phyloP scores from a whole-genome alignment of 2,797 vertebrate genomes.

The Enteromius radiatus region DNA sequence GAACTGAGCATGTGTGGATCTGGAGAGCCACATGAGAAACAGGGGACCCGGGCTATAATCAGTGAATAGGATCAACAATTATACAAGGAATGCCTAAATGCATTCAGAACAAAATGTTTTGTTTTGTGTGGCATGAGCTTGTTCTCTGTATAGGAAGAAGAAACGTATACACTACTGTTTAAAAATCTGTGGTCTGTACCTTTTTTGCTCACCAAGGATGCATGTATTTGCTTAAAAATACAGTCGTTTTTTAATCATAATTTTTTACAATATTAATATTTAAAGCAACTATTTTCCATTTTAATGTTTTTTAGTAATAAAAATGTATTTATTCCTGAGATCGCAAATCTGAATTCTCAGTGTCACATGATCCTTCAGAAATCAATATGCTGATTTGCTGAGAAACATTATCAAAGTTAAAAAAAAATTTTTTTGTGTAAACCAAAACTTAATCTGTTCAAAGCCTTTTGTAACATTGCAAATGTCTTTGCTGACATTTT shows the following conservation, averaged over 20 bases:
- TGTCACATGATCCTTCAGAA: background rate
- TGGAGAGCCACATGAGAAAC: slow-evolving; percentile 14
- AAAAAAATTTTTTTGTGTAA: background rate
- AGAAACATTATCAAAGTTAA: background rate
- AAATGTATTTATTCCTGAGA: background rate
- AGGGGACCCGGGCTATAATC: slow-evolving; percentile 22
- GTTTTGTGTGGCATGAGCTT: background rate
- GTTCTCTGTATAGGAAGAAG: background rate
- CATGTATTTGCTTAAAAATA: background rate
- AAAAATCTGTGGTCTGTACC: background rate
- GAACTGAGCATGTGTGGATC: slow-evolving; percentile 23
- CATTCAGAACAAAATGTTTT: slow-evolving; percentile 9
- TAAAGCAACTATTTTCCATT: background rate
- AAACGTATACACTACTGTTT: background rate
- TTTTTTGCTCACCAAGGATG: background rate
- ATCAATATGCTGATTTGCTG: background rate
- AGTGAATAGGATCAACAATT: slow-evolving; percentile 47
- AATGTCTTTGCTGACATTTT: background rate
- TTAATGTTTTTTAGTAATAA: background rate
- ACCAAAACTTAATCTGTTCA: background rate
- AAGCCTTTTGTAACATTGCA: background rate
- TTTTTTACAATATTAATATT: background rate
- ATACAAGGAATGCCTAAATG: slow-evolving; percentile 28
- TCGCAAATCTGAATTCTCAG: background rate
- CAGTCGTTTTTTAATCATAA: background rate